Evolutionary conservation across 1,140 invertebrate species (phyloP).

Genomic region (Drosophila bifasciata): DNA sequence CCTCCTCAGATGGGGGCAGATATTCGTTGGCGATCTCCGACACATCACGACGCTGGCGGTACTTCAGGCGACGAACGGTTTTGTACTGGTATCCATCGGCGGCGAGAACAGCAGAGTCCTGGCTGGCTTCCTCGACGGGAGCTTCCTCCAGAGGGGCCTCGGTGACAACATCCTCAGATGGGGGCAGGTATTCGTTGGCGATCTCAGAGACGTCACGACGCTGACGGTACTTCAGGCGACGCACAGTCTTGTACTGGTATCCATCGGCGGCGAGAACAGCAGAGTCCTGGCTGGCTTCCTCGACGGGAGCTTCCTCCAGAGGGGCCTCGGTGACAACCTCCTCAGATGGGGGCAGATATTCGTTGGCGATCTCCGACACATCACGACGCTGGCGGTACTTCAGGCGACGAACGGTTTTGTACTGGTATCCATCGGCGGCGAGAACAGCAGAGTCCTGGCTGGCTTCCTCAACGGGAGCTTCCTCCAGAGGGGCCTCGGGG

Average conservation of each 20-base stretch:
- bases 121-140: conserved; percentile 35
- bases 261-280: conserved; percentile 54
- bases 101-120: conserved; percentile 54
- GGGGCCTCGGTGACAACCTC: conserved; percentile 38
- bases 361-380: conserved; percentile 64
- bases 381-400: conserved; percentile 65
- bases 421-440: conserved; percentile 54
- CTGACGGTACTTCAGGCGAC: conserved; percentile 60
- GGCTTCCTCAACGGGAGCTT: conserved; percentile 22
- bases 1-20: no score
- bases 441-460: conserved; percentile 42
- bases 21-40: no score
- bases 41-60: no score
- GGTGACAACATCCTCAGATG: conserved; percentile 39
- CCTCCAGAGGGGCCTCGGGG: conserved; percentile 23
- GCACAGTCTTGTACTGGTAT: conserved; percentile 63
- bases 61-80: no score
- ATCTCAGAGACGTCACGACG: conserved; percentile 60
- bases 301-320: conserved; percentile 23
- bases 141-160: conserved; percentile 26
- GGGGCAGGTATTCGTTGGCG: conserved; percentile 62
- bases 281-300: conserved; percentile 48
- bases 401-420: conserved; percentile 65
- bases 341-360: conserved; percentile 58
- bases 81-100: no score